Base-by-base conservation (phyloP, 92 coral and sea anemone genomes). In the Epizoanthus fatuus region DNA sequence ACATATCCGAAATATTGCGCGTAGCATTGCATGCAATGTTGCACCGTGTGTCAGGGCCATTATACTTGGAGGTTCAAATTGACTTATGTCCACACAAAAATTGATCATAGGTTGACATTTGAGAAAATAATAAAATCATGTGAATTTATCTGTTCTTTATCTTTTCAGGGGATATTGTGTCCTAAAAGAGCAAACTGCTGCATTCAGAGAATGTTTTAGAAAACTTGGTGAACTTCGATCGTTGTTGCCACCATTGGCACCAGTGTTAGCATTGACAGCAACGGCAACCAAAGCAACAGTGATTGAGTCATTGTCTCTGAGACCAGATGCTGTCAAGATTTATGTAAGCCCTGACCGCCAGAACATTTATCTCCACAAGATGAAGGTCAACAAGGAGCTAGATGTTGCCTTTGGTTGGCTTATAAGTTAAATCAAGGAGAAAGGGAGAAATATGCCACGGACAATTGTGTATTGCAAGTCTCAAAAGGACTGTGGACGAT, bases 401-500 rank as follows among this genome's bases (percentile, higher is more conserved):
- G 15, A 15, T 12, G 82, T 68, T 7, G 39, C 86, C 15, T 85
- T 92, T 68, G 58, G 16, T 2, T 92, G 90, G 93, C 79, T 89
- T 14, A 69, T 81, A 20, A 78, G 75, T 10, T 13, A n/a, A 54
- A n/a, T 92, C 3, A 89, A 44, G 39, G 58, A 40, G 25, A 57
- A 75, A 37, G 68, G 72, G 16, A 52, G 9, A 5, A 17, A 52
- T 3, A 72, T 72, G 40, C 81, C 84, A 42, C 84, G 77, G 70
- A 79, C 90, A 15, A 66, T 92, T 15, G 72, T 88, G 45, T 92
- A 92, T 44, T 88, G 95, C 40, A 92, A 85, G 62, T 25, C 87
- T 3, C 86, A 81, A 68, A 92, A 80, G 59, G 92, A 88, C 14
- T 88, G 95, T 91, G 95, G 95, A 17, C 32, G 35, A 66, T 65